Evolutionary conservation across 2,113 vertebrate species (phyloP), one percentile per base, ranked within the genome.

Genomic region (Origma solitaria): DNA sequence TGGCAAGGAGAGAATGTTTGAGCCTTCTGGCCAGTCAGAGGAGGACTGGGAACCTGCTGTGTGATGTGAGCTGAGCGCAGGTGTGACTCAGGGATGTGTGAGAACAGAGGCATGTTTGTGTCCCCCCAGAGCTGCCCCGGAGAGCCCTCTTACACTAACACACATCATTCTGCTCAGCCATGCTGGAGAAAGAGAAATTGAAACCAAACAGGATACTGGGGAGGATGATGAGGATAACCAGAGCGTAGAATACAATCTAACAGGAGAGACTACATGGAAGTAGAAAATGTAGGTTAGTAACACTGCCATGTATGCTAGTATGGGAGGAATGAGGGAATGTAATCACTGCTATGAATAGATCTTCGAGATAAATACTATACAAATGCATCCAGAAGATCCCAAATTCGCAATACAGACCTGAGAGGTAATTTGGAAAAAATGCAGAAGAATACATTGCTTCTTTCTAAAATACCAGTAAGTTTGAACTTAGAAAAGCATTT

Each of bases 281-380:
- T 16, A 68, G 76, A 12, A 83, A 81, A 44, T 51, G 33, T 30
- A 38, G 60, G 30, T 82, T 78, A 51, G 27, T 62, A 66, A 81
- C 13, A 1, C 38, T 66, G 76, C 73, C 30, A 7, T 13, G 62
- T 35, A 33, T 1, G 3, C 58, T 19, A 53, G 40, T 53, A 77
- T 56, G 83, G 64, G 64, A 88, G 69, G 69, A 88, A 88, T 40
- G 60, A 83, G 47, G 56, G 68, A 94, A 86, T 78, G 86, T 40
- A 77, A 50, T 73, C 64, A 73, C 25, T 11, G 9, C 86, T 86
- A 45, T 78, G 56, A 92, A 71, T 71, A 94, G 19, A 44, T 47
- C 38, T 49, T 22, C 28, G 86, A 81, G 56, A 57, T 83, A 83
- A 88, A 73, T 68, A 68, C 49, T 56, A 2, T 3, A n/a, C 37